Base-by-base conservation (phyloP, 2,113 vertebrate genomes). In the Mesitornis unicolor region DNA sequence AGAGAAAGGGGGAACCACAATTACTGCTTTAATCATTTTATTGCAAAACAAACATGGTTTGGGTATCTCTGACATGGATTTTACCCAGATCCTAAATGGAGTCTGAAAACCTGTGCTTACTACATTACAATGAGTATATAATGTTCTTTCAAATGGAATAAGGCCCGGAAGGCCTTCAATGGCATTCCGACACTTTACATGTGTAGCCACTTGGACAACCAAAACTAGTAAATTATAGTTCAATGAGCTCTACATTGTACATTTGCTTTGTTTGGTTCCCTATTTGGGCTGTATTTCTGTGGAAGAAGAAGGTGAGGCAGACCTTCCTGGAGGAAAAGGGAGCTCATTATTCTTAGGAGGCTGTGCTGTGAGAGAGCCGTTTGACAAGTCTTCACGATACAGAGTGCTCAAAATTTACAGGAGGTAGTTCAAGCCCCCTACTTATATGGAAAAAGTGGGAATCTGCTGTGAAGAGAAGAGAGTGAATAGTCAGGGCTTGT, bases 361-460 rank as follows among this genome's bases (percentile, higher is more conserved):
- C 35, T 67, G 15, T 53, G 11, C 22, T 83, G 17, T 64, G 50
- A 31, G 33, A 65, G 56, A 87, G 20, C 36, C 69, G 6, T 19
- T 48, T 38, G 33, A 57, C 42, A 63, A 45, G 9, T n/a, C 29
- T 70, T 18, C 10, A 33, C 0, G 1, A 43, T n/a, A 53, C 2
- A 69, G 40, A 25, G 8, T 56, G 56, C 11, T 75, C 43, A 36
- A 75, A 31, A n/a, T 69, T 76, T 64, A 64, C 33, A 64, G 13
- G 33, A 70, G 11, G 20, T 10, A 54, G 11, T 10, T 86, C 31
- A 29, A 64, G 16, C 6, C 11, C 22, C 8, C 16, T 31, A 8
- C 24, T 21, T 51, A 18, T 24, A 24, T 45, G 25, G 50, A 64
- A 87, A n/a, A 61, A 22, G 5, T 35, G 42, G 12, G 28, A 70